These are phyloP conservation scores for Myioborus melanocephalus DNA, from an alignment of 2,797 vertebrate genomes.

Conservation along the genomic window DNA sequence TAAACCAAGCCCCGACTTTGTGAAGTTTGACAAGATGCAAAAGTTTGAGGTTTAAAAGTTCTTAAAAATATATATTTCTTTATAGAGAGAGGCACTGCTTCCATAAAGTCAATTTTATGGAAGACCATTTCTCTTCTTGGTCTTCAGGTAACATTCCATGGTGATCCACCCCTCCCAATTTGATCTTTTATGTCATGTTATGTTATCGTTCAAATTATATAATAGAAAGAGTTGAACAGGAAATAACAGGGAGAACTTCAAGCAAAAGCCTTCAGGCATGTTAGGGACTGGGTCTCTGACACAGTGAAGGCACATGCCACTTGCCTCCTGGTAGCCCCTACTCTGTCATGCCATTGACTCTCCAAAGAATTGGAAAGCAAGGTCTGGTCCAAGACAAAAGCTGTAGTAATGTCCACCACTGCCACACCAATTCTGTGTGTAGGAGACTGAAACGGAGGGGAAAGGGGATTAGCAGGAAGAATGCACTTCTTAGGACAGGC, in stretches of 20 bases:
- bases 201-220: neutral
- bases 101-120: neutral
- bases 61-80: neutral
- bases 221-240: neutral
- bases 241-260: neutral
- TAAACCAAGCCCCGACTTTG: neutral
- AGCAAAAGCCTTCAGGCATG: neutral
- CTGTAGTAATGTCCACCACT: neutral
- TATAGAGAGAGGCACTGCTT: neutral
- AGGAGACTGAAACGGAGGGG: accelerated
- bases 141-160: neutral
- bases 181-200: neutral
- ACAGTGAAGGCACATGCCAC: neutral
- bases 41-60: conserved; percentile 5
- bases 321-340: neutral
- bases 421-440: neutral
- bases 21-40: conserved; percentile 17
- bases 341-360: neutral
- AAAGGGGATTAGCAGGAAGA: neutral
- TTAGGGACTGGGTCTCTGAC: neutral
- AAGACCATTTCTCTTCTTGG: neutral
- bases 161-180: neutral
- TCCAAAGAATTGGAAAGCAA: neutral
- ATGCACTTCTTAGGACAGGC: neutral
- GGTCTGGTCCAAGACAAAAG: neutral